Conservation (phyloP, 2,113 vertebrate species). For the Mobula birostris region DNA sequence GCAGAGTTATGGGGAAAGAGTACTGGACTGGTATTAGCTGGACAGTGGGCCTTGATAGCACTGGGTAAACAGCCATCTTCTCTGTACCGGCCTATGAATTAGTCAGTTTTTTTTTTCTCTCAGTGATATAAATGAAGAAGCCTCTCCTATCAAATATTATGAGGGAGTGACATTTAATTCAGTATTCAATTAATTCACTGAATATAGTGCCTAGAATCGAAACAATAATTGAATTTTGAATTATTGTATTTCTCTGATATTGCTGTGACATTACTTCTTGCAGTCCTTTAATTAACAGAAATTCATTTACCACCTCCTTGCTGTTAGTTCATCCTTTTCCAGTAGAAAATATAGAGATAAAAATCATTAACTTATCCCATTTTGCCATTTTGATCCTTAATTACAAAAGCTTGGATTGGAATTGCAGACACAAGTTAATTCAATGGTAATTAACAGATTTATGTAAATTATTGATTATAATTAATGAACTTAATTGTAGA, state of each 20-base stretch:
- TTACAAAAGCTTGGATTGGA: background rate
- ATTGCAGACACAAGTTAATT: background rate
- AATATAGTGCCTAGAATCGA: background rate
- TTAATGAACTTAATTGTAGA: background rate
- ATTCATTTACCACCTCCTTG: background rate
- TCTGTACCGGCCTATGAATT: background rate
- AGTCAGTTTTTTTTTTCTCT: background rate
- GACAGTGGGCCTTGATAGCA: background rate
- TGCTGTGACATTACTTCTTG: background rate
- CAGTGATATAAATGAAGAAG: background rate
- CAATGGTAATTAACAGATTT: constrained; percentile 23
- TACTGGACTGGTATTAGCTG: background rate
- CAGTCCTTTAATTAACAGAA: background rate
- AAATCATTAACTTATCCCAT: background rate
- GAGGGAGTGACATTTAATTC: background rate
- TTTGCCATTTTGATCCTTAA: constrained; percentile 5
- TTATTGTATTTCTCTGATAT: constrained; percentile 23
- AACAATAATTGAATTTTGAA: constrained; percentile 20
- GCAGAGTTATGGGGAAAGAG: background rate
- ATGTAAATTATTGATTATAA: constrained; percentile 25
- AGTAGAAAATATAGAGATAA: background rate
- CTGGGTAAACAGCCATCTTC: background rate
- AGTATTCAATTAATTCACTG: constrained; percentile 39
- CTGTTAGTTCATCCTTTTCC: background rate
- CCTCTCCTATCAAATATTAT: background rate